Evolutionary conservation across 2,113 vertebrate species (phyloP).

Genomic region (Alligator sinensis): DNA sequence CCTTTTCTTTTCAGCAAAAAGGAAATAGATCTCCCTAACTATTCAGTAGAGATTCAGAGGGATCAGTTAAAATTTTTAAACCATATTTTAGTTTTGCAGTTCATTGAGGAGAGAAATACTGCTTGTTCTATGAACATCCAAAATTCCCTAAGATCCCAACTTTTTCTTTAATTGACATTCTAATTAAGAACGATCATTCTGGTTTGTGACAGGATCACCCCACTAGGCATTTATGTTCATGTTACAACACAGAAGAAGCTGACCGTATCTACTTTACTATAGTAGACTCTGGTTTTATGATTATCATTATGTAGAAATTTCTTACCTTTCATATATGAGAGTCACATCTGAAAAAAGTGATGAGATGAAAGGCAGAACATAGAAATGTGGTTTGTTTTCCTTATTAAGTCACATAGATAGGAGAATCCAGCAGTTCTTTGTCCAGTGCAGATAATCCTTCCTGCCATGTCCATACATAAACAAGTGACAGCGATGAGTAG

Average conservation of each 20-base stretch:
- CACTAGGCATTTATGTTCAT: neutral
- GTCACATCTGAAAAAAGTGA: neutral
- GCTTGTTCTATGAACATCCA: neutral
- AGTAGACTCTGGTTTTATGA: neutral
- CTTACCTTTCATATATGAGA: accelerated
- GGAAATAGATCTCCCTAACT: neutral
- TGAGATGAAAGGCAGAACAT: neutral
- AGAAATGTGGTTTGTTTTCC: too few relatives aligned
- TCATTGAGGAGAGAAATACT: neutral
- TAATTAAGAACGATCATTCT: neutral
- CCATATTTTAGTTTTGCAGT: neutral
- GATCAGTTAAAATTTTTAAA: neutral
- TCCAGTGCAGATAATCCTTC: neutral
- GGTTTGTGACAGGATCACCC: neutral
- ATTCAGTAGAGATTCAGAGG: neutral
- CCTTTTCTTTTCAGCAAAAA: neutral
- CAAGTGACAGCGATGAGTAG: neutral
- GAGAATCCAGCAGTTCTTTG: neutral
- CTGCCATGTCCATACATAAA: neutral
- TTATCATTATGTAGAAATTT: neutral
- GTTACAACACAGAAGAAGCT: neutral
- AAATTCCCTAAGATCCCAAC: neutral
- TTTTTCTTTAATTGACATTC: neutral
- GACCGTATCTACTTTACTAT: neutral
- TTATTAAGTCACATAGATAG: neutral